Conservation (phyloP, 2,888 invertebrate species). For the Tenthredo notha region DNA sequence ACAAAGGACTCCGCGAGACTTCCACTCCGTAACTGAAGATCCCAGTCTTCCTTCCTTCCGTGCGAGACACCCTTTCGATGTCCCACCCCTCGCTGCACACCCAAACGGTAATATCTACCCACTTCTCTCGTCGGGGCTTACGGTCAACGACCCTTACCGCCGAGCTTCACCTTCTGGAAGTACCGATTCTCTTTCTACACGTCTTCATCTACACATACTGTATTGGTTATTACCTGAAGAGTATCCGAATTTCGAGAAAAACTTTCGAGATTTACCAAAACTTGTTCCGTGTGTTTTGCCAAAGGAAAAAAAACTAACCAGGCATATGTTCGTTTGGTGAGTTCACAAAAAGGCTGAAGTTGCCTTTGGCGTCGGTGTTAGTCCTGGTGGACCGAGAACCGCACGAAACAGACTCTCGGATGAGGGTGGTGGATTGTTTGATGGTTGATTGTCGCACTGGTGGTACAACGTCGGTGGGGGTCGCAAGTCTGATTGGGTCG, state of each 20-base stretch:
- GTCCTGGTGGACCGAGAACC: conserved; percentile 18
- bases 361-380: conserved; percentile 55
- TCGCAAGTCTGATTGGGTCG: conserved; percentile 77
- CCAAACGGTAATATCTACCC: conserved; percentile 47
- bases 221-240: conserved; percentile 10
- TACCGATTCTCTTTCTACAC: conserved; percentile 58
- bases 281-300: not conserved
- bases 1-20: conserved; percentile 68
- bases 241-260: not conserved
- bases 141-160: conserved; percentile 69
- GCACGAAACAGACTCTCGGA: conserved; percentile 63
- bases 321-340: conserved; percentile 74
- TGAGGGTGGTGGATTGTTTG: conserved; percentile 77
- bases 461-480: conserved; percentile 67
- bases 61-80: conserved; percentile 43
- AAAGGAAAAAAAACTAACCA: not conserved
- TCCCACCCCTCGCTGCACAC: conserved; percentile 15
- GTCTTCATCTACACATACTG: not conserved
- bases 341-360: conserved; percentile 58
- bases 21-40: conserved; percentile 65
- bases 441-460: conserved; percentile 75
- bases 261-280: not conserved
- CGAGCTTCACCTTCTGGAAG: conserved; percentile 51
- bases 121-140: conserved; percentile 58
- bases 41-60: conserved; percentile 62